Evolutionary conservation across 1,140 invertebrate species (phyloP).

Genomic region (Paralvinella palmiformis): DNA sequence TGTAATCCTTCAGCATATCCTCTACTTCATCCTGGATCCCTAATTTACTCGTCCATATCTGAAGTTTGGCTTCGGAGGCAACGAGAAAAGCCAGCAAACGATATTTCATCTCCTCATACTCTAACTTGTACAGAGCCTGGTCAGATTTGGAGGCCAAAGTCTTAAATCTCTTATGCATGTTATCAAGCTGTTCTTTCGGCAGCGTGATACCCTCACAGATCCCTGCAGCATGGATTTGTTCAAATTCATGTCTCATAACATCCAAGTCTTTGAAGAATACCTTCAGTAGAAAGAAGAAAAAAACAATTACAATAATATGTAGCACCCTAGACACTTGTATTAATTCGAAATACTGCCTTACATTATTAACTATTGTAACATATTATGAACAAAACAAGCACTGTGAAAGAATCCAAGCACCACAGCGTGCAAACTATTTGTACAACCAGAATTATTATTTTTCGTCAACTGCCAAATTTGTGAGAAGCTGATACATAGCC

Average conservation of each 20-base stretch:
- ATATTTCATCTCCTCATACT: slow-evolving; percentile 38
- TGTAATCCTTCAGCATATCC: slow-evolving; percentile 76
- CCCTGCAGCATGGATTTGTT: slow-evolving; percentile 44
- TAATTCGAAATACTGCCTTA: too few relatives aligned
- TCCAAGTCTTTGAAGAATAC: slow-evolving; percentile 79
- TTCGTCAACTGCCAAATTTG: too few relatives aligned
- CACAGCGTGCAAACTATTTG: too few relatives aligned
- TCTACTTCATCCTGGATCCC: slow-evolving; percentile 75
- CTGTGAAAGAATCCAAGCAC: too few relatives aligned
- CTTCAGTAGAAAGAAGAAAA: slow-evolving; percentile 38
- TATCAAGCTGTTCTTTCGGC: slow-evolving; percentile 69
- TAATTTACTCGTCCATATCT: slow-evolving; percentile 83
- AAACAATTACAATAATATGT: too few relatives aligned
- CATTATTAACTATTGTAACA: too few relatives aligned
- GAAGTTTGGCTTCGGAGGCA: slow-evolving; percentile 80
- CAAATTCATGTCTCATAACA: slow-evolving; percentile 68
- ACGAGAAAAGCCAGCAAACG: slow-evolving; percentile 71
- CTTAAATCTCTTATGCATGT: slow-evolving; percentile 69
- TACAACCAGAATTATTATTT: too few relatives aligned
- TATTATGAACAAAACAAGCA: too few relatives aligned
- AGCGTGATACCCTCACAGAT: slow-evolving; percentile 50
- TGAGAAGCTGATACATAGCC: too few relatives aligned
- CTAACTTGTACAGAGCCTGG: slow-evolving; percentile 26
- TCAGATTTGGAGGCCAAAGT: slow-evolving; percentile 20
- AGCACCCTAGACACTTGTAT: too few relatives aligned